phyloP scores from a whole-genome alignment of 53 echinoderm and acorn worm genomes.

The Pentamera pediparva region DNA sequence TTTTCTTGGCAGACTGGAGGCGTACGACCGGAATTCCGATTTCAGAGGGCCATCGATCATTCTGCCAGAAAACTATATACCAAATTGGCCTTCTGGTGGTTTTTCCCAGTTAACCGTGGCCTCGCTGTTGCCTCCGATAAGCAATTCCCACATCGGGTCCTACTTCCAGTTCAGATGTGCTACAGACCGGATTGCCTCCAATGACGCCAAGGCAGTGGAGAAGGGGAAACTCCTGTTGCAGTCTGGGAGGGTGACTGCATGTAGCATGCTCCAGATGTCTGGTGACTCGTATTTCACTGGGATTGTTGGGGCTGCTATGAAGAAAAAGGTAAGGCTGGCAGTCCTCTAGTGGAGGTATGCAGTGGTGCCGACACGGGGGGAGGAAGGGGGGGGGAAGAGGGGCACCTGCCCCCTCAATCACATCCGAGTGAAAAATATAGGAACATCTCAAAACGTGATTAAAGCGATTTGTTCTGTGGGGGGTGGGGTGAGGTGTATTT shows the following conservation, averaged over 20 bases:
- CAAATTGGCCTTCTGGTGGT: background rate
- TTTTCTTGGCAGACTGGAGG: background rate
- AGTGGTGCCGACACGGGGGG: no score
- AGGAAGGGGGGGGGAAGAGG: no score
- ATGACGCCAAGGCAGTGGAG: background rate
- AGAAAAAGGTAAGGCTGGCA: no score
- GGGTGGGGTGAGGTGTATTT: no score
- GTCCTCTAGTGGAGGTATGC: no score
- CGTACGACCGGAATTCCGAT: background rate
- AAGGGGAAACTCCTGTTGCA: background rate
- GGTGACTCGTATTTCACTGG: background rate
- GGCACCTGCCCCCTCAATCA: no score
- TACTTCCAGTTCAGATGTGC: background rate
- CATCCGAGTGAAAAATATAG: no score
- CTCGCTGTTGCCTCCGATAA: background rate
- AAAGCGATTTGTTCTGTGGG: no score
- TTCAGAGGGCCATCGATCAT: background rate
- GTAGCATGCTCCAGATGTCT: background rate
- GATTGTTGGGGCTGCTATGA: background rate
- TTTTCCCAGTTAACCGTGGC: background rate
- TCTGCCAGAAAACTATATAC: background rate
- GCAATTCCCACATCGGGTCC: background rate
- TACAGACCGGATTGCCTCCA: background rate
- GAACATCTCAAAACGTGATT: no score
- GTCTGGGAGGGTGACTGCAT: background rate